phyloP scores from a whole-genome alignment of 2,888 invertebrate genomes.

The Drosophila kambysellisi region DNA sequence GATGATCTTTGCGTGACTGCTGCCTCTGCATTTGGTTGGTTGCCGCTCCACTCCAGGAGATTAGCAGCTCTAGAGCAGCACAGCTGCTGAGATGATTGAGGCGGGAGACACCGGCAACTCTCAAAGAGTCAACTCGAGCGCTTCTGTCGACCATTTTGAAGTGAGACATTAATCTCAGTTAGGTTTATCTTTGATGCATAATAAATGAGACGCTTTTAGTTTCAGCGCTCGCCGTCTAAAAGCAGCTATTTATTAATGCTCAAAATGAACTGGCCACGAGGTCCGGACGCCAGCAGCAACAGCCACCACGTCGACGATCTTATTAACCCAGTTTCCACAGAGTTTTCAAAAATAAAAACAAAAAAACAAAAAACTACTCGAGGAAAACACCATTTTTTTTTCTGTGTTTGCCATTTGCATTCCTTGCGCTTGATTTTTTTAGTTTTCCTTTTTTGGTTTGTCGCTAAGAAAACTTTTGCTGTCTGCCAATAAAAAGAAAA shows the following conservation, averaged over 20 bases:
- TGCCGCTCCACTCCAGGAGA: neutral
- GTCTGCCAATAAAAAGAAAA: conserved; percentile 65
- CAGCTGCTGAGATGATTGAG: conserved; percentile 15
- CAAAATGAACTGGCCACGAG: conserved; percentile 45
- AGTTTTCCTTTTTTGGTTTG: conserved; percentile 44
- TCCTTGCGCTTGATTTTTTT: conserved; percentile 48
- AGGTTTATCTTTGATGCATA: conserved; percentile 81
- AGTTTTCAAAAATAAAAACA: conserved; percentile 15
- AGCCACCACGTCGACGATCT: conserved; percentile 56
- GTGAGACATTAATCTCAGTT: conserved; percentile 82
- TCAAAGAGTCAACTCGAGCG: conserved; percentile 45
- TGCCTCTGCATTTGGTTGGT: conserved; percentile 8
- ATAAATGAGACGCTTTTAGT: conserved; percentile 73
- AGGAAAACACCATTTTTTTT: conserved; percentile 33
- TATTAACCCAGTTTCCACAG: conserved; percentile 71
- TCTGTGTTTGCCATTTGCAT: conserved; percentile 63
- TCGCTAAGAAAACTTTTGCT: conserved; percentile 62
- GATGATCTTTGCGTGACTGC: conserved; percentile 65
- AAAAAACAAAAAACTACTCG: conserved; percentile 27
- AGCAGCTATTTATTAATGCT: conserved; percentile 77
- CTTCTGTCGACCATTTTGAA: conserved; percentile 61
- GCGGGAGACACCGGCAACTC: conserved; percentile 23
- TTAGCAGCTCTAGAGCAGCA: neutral
- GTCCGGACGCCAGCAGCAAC: conserved; percentile 6
- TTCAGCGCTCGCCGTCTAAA: conserved; percentile 56